Base-by-base conservation (phyloP, 1,140 invertebrate genomes). In the Orius laevigatus region DNA sequence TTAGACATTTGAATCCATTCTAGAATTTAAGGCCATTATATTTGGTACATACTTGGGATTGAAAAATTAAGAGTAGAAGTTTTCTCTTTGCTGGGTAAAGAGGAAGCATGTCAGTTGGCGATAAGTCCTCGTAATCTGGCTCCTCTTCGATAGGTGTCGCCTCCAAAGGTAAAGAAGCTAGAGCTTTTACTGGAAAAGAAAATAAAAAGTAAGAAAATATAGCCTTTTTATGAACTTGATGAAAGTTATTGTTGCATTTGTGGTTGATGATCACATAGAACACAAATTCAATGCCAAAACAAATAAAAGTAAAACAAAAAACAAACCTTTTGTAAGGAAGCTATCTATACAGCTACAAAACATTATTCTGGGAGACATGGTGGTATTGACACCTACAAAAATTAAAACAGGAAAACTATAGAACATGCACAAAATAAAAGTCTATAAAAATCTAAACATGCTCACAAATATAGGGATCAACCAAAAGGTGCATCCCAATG, bases 41-140 rank as follows among this genome's bases (percentile, higher is more conserved):
- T 25, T 25, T 25, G 25, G 25, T 25, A 25, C n/a, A n/a, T n/a
- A n/a, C 25, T 25, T 25, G 8, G 25, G 34, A 54, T n/a, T 48
- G 8, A 42, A 5, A 19, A 14, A 45, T 55, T 76, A 87, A 56
- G 80, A 79, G 59, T 81, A 84, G 66, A 74, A 86, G 62, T 86
- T 86, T 58, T 86, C 81, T 59, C 84, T 72, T 64, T 87, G 83
- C 63, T 87, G 84, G n/a, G 60, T 83, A 84, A 50, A 86, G 69
- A 39, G 84, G 84, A n/a, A 86, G 67, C 56, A 74, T 68, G 25
- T 72, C 70, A 57, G 69, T 65, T 34, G 78, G 78, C 53, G 77
- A 79, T 53, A 71, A 66, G 16, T 75, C 72, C 48, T 76, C 74
- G 35, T 62, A 67, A 58, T 79, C 77, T 48, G 79, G 76, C 42